Base-by-base conservation (phyloP, 2,797 vertebrate species). In the Selene dorsalis region DNA sequence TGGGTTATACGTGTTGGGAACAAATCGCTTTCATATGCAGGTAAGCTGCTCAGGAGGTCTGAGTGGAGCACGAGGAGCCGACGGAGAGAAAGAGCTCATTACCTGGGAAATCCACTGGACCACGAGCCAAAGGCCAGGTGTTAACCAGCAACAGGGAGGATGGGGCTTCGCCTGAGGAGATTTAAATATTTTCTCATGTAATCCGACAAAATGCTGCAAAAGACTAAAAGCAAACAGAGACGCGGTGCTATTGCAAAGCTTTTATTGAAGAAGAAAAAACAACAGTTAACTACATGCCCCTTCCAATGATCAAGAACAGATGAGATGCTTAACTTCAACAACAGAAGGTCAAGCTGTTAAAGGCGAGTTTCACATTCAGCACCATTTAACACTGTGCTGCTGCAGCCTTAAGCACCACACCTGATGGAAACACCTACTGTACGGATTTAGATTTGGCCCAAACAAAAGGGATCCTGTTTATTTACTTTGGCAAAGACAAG, bases 191-290 rank as follows among this genome's bases (percentile, higher is more conserved):
- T 60, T 66, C 26, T 68, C 3, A 48, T 3, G 50, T 18, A 53
- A 61, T 68, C 39, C 65, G 50, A 48, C 39, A 41, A 59, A 75
- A 67, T 6, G 63, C 57, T 60, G 16, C 16, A 38, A 71, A 63
- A 84, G 14, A 39, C 10, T 32, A 14, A 53, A 38, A 55, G 45
- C 20, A 66, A 84, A 88, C 30, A 69, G 61, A 32, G 75, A 69
- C 43, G 0, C 0, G 38, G 66, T 60, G 86, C 70, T 86, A 73
- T 79, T 88, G 91, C 88, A 90, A 93, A 93, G 91, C 88, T 84
- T 93, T 94, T 92, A 93, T 93, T 93, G 78, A 90, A 84, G 81
- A 75, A 84, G 74, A 65, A 78, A 66, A 62, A 86, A 84, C 32
- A 88, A 73, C 56, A 72, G 50, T 75, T 66, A 74, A 84, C 75